A percentile compares a stretch with the other conserved stretches of the same genome.
phyloP scores from a whole-genome alignment of 2,113 vertebrate species.

The Heptranchias perlo region DNA sequence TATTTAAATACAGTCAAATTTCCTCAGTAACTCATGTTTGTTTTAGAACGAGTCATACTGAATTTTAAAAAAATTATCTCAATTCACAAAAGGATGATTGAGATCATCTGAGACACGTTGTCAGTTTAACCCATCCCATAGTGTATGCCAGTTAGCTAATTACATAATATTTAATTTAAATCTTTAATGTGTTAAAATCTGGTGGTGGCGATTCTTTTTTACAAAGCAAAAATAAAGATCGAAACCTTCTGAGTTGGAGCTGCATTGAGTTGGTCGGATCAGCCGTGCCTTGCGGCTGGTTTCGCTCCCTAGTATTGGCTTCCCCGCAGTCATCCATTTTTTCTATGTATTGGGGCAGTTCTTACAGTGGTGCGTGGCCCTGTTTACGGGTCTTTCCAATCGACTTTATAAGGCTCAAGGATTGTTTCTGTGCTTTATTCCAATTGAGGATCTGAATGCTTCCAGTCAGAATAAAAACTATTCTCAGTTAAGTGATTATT shows the following conservation, averaged over 20 bases:
- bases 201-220: not conserved
- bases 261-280: not conserved
- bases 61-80: not conserved
- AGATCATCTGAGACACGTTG: conserved; percentile 15
- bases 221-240: not conserved
- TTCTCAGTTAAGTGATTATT: not conserved
- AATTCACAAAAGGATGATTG: not conserved
- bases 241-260: not conserved
- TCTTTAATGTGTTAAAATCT: not conserved
- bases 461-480: conserved; percentile 13
- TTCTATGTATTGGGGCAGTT: not conserved
- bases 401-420: not conserved
- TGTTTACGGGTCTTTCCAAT: not conserved
- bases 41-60: not conserved
- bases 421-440: not conserved
- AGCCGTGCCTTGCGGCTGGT: not conserved
- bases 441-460: not conserved
- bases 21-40: no score
- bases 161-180: not conserved
- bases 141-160: not conserved
- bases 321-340: conserved; percentile 21
- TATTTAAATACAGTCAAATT: not conserved
- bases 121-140: not conserved
- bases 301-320: not conserved
- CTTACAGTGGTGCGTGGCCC: not conserved